These are phyloP conservation scores for Muscidifurax raptorellus DNA, from an alignment of 1,140 invertebrate genomes.

Conservation along the genomic window DNA sequence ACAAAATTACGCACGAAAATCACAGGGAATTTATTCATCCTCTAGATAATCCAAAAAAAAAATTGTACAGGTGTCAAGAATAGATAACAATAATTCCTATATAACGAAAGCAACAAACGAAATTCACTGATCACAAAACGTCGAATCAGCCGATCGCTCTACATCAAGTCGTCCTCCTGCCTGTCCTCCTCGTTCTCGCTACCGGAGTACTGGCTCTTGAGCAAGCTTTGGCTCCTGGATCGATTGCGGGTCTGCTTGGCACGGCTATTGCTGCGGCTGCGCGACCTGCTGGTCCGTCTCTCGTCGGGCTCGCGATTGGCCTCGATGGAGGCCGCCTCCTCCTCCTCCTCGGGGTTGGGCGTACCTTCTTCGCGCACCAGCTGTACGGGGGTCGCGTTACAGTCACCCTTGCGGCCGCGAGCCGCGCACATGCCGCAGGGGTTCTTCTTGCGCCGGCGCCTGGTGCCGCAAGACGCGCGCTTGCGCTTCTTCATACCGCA, in stretches of 20 bases:
- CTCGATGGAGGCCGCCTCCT: background rate
- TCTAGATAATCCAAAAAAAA: too few species aligned
- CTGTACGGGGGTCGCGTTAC: conserved; percentile 15
- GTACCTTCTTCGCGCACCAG: conserved; percentile 7
- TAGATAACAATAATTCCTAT: too few species aligned
- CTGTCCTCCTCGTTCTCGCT: conserved; percentile 38
- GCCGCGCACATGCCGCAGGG: background rate
- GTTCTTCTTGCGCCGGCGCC: background rate
- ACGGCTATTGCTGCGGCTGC: conserved; percentile 48
- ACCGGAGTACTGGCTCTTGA: conserved; percentile 19
- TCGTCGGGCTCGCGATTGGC: background rate
- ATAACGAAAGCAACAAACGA: too few species aligned
- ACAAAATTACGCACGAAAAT: too few species aligned
- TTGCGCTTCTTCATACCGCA: conserved; percentile 23
- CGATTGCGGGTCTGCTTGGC: conserved; percentile 8
- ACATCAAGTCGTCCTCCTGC: conserved; percentile 3
- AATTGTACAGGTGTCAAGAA: too few species aligned
- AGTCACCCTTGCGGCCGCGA: conserved; percentile 39
- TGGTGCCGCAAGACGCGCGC: conserved; percentile 8
- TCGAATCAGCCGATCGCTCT: background rate
- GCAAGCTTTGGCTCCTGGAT: conserved; percentile 28
- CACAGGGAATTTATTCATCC: conserved; percentile 24
- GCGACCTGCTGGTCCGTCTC: background rate
- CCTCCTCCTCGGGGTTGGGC: background rate
- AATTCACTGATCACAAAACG: background rate